Evolutionary conservation across 2,113 vertebrate species (phyloP).

Genomic region (Solenodon paradoxus): DNA sequence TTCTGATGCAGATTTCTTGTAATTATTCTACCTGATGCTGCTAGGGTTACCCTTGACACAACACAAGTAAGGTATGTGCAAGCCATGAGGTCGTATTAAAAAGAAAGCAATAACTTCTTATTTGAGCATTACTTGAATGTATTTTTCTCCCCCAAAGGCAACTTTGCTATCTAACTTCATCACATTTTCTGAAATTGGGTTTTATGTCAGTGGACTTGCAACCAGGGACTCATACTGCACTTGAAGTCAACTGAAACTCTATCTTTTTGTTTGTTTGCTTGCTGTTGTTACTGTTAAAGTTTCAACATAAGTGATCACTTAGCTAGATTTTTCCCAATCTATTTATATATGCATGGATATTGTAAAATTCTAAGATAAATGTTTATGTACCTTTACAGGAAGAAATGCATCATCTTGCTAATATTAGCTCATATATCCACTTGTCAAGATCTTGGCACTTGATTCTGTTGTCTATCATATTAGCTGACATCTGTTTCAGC

Average conservation of each 20-base stretch:
- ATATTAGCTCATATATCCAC: not conserved
- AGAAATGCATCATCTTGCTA: not conserved
- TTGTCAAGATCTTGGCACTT: not conserved
- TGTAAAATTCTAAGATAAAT: too few species aligned
- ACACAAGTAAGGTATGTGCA: not conserved
- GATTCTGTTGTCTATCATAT: not conserved
- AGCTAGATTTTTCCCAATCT: not conserved
- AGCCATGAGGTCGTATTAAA: not conserved
- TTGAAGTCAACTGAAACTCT: not conserved
- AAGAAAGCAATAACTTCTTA: not conserved
- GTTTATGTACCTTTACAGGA: not conserved
- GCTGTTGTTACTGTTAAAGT: not conserved
- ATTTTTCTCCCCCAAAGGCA: not conserved
- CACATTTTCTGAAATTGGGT: not conserved
- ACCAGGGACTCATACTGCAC: not conserved
- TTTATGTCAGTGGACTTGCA: not conserved
- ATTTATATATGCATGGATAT: not conserved
- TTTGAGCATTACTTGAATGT: not conserved
- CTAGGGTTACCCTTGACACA: not conserved
- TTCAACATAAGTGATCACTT: not conserved
- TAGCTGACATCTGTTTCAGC: not conserved
- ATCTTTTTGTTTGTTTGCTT: not conserved
- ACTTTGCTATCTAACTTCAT: not conserved
- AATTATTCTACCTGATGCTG: not conserved
- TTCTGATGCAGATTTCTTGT: not conserved